These are phyloP conservation scores for Phoxinus dragarum DNA, from an alignment of 2,797 vertebrate genomes.

Conservation along the genomic window DNA sequence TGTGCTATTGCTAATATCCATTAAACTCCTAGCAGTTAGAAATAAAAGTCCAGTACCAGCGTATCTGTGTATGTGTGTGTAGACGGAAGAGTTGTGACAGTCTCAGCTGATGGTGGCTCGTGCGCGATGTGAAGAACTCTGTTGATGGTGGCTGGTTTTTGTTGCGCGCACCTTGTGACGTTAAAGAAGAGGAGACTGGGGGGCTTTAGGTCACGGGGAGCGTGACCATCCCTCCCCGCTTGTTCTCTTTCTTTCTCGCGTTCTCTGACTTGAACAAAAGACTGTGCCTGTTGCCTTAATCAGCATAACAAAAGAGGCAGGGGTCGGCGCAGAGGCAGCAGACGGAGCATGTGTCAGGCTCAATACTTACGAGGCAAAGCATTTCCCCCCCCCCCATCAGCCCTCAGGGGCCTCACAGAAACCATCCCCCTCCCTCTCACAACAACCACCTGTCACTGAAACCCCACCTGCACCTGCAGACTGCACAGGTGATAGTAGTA, in stretches of 20 bases:
- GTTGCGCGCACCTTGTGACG: constrained; percentile 55
- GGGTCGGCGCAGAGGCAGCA: constrained; percentile 66
- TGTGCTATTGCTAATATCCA: background rate
- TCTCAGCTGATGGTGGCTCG: constrained; percentile 34
- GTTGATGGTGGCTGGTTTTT: constrained; percentile 41
- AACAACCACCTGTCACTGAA: constrained; percentile 51
- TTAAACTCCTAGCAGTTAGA: background rate
- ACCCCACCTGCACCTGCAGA: constrained; percentile 41
- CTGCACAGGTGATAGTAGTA: background rate
- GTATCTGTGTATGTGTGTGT: background rate
- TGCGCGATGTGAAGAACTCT: constrained; percentile 36
- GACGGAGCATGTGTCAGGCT: constrained; percentile 75
- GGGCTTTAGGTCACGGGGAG: constrained; percentile 32
- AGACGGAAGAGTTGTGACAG: background rate
- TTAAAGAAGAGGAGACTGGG: constrained; percentile 36
- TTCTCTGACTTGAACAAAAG: constrained; percentile 73
- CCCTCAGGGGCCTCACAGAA: constrained; percentile 10
- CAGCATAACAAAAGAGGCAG: constrained; percentile 87
- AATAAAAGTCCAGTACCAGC: background rate
- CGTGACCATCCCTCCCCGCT: constrained; percentile 55
- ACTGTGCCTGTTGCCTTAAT: constrained; percentile 74
- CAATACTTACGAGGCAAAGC: constrained; percentile 64
- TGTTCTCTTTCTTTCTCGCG: constrained; percentile 46
- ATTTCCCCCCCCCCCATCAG: constrained; percentile 28
- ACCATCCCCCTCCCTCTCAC: constrained; percentile 20